Conservation (phyloP, 2,797 vertebrate species). For the Okamejei kenojei region DNA sequence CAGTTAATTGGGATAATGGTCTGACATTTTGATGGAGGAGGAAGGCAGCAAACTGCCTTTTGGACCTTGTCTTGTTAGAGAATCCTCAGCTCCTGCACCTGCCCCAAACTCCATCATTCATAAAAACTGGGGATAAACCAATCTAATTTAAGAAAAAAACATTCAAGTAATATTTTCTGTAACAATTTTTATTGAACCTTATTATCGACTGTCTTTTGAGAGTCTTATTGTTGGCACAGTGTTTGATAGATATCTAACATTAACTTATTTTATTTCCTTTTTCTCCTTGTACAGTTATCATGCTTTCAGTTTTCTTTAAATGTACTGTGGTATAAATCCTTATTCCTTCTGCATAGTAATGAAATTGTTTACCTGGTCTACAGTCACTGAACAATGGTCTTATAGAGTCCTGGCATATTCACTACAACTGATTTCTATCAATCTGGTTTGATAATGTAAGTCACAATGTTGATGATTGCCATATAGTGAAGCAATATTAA, state of each 20-base stretch:
- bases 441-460: conserved; percentile 11
- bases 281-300: background rate
- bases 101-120: background rate
- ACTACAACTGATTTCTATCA: conserved; percentile 8
- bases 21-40: background rate
- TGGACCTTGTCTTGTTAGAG: background rate
- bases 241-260: background rate
- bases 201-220: background rate
- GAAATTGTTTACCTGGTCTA: background rate
- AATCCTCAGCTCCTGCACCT: background rate
- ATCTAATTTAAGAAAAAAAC: background rate
- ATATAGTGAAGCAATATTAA: background rate
- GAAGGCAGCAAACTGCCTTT: background rate
- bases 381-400: background rate
- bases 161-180: background rate
- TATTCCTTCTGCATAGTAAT: background rate
- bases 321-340: background rate
- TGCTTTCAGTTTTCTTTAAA: background rate
- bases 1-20: background rate
- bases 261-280: background rate
- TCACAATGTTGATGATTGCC: background rate
- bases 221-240: background rate
- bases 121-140: background rate
- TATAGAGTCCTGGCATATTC: background rate
- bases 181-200: background rate